Base-by-base conservation (phyloP, 2,888 invertebrate genomes). In the Lithophane semibrunnea region DNA sequence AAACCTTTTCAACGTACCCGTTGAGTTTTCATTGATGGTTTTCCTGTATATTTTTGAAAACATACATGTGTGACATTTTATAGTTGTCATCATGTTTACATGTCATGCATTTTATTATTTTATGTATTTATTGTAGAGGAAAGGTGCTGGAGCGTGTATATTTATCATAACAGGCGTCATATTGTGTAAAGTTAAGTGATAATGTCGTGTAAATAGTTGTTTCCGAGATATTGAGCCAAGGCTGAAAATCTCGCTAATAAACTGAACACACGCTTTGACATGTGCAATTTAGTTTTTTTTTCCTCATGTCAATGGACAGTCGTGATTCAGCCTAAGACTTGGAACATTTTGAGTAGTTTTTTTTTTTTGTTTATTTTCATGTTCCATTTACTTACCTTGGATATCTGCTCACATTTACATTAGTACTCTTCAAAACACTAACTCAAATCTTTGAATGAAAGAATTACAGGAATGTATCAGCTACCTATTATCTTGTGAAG, bases 11-110 rank as follows among this genome's bases (percentile, higher is more conserved):
- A 80, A 68, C 74, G 80, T 80, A 86, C 88, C 79, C 56, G 65
- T 68, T 76, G 77, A 80, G 85, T 90, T 92, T 92, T 91, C 88
- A 91, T 90, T 91, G 90, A 92, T 88, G 89, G 86, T 86, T 88
- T 86, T 77, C 79, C 80, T 66, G 67, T 83, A 80, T 80, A 83
- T 77, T 83, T 85, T 77, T 81, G 73, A 86, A 85, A 81, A 86
- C 82, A 80, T 79, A 76, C 73, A 74, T 82, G 70, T 78, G 84
- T 85, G 84, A 86, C 84, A 88, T 79, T 77, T 65, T 78, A 72
- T 24, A 76, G 73, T 83, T 90, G 88, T 89, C 91, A 91, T 82
- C 80, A 72, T 87, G 86, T 83, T 89, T 90, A 89, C 88, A 86
- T 89, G 87, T 87, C 86, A 86, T 75, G 49, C 77, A 83, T 79